These are phyloP conservation scores for Stenoptilia bipunctidactyla DNA, from an alignment of 2,888 invertebrate genomes.

Conservation along the genomic window DNA sequence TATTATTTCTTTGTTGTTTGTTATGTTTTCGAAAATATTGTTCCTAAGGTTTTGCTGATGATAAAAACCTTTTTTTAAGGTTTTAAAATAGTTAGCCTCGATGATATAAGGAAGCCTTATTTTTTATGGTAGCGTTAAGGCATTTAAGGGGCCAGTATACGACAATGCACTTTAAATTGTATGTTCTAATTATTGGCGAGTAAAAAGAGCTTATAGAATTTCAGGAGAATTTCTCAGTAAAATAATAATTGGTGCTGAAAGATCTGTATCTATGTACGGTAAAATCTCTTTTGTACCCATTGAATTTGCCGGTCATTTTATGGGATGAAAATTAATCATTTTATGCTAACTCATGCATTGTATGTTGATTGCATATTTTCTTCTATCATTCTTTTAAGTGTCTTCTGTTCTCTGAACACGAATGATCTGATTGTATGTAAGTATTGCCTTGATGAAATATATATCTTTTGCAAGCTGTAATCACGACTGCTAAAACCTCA, in stretches of 20 bases:
- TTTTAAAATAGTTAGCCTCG: slow-evolving; percentile 35
- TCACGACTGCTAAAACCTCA: too few relatives aligned
- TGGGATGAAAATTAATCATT: too few relatives aligned
- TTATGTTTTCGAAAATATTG: slow-evolving; percentile 4
- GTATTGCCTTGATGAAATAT: too few relatives aligned
- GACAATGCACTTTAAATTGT: background rate
- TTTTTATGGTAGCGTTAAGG: slow-evolving; percentile 45
- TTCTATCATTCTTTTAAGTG: too few relatives aligned
- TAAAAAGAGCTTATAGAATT: background rate
- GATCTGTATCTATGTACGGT: slow-evolving; percentile 46
- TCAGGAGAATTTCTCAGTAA: slow-evolving; percentile 14
- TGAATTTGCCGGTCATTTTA: too few relatives aligned
- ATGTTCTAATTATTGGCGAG: background rate
- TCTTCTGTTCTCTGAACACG: too few relatives aligned
- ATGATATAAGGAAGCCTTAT: slow-evolving; percentile 42
- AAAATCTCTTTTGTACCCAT: too few relatives aligned
- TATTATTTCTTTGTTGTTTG: slow-evolving; percentile 10
- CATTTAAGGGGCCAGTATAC: slow-evolving; percentile 46
- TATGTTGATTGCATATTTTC: too few relatives aligned
- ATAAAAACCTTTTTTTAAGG: background rate
- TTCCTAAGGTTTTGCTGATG: background rate
- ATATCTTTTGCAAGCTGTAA: too few relatives aligned
- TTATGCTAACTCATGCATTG: too few relatives aligned
- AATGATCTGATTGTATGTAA: too few relatives aligned
- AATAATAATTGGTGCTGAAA: slow-evolving; percentile 55